Evolutionary conservation across 1,140 invertebrate species (phyloP).

Genomic region (Antheraea pernyi): DNA sequence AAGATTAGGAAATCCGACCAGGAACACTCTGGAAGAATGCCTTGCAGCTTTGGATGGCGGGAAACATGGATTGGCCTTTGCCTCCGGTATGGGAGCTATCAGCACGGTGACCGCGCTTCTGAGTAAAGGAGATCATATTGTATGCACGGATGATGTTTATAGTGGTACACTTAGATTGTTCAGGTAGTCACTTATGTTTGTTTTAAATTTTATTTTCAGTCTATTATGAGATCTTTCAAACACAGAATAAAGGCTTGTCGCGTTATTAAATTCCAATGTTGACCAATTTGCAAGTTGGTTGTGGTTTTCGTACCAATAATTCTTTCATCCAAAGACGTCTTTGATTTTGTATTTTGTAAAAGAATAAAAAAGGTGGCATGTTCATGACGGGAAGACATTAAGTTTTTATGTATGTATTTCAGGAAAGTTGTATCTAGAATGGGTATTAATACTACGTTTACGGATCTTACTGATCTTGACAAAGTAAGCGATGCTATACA

Average conservation of each 20-base stretch:
- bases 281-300: too few relatives aligned
- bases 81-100: conserved; percentile 94
- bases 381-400: too few relatives aligned
- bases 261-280: too few relatives aligned
- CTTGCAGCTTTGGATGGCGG: conserved; percentile 94
- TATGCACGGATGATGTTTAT: conserved; percentile 93
- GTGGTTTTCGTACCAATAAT: too few relatives aligned
- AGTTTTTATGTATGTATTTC: conserved; percentile 29
- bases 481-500: conserved; percentile 86
- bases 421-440: conserved; percentile 83
- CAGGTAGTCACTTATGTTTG: conserved; percentile 37
- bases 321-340: too few relatives aligned
- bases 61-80: conserved; percentile 91
- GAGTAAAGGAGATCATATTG: conserved; percentile 61
- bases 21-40: conserved; percentile 93
- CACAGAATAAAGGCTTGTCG: too few relatives aligned
- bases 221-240: too few relatives aligned
- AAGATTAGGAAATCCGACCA: conserved; percentile 96
- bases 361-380: too few relatives aligned
- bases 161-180: conserved; percentile 92
- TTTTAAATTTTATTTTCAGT: too few relatives aligned
- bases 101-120: conserved; percentile 88
- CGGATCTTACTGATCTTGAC: conserved; percentile 87
- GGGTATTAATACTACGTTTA: conserved; percentile 88
- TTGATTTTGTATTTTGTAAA: too few relatives aligned